Percentiles rank a stretch among this genome's conserved stretches.
Evolutionary conservation across 1,140 invertebrate species (phyloP).

Genomic region (Papilio polytes): DNA sequence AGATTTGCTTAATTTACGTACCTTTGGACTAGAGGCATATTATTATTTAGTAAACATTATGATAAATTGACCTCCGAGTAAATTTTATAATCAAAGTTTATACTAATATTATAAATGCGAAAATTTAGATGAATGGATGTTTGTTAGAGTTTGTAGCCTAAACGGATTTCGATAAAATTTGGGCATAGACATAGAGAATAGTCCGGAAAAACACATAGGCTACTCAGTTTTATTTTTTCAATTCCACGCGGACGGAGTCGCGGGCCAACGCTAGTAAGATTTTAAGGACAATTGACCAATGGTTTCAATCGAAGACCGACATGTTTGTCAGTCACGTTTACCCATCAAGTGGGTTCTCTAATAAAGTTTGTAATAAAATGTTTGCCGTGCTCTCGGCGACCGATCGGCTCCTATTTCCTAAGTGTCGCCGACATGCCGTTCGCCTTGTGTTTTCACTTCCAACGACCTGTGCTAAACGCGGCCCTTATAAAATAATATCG

Average conservation of each 20-base stretch:
- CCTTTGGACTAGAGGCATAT: not conserved
- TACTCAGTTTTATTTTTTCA: too few species aligned
- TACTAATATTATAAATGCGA: too few species aligned
- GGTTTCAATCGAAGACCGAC: not conserved
- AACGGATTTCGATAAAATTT: too few species aligned
- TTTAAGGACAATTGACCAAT: not conserved
- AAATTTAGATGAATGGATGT: too few species aligned
- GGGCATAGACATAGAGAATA: too few species aligned
- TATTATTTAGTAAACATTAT: not conserved
- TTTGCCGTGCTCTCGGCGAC: not conserved
- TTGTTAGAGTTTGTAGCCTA: too few species aligned
- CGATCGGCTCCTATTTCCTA: conserved; percentile 23
- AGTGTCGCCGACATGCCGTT: conserved; percentile 31
- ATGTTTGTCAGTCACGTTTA: not conserved
- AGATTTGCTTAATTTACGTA: not conserved
- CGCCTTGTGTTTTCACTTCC: conserved; percentile 36
- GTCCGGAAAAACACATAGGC: too few species aligned
- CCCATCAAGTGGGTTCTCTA: not conserved
- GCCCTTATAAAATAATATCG: conserved; percentile 29
- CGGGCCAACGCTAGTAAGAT: not conserved
- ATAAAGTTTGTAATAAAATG: conserved; percentile 19
- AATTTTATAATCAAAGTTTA: not conserved
- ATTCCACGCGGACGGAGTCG: too few species aligned
- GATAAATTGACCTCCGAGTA: not conserved
- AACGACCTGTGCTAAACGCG: conserved; percentile 33